Evolutionary conservation across 2,797 vertebrate species (phyloP).

Genomic region (Balearica regulorum): DNA sequence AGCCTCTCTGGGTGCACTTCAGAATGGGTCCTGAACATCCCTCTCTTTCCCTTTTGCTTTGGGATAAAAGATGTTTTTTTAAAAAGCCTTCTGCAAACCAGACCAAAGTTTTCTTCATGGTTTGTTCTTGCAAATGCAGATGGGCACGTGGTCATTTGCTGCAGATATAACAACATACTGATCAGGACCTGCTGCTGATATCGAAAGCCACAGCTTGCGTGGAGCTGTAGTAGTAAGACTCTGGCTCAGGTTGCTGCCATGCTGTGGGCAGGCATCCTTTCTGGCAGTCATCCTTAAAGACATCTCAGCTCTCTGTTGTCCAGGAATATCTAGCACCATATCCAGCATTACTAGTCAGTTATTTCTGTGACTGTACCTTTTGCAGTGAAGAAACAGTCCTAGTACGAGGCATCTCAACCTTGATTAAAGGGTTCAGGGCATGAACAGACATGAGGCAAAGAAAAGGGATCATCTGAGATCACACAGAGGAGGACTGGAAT

Average conservation of each 20-base stretch:
- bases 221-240: not conserved
- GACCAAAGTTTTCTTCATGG: not conserved
- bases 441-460: not conserved
- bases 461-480: not conserved
- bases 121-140: not conserved
- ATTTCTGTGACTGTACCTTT: not conserved
- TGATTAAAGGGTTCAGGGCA: not conserved
- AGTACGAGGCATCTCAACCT: not conserved
- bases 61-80: not conserved
- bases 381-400: not conserved
- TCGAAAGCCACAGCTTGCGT: not conserved
- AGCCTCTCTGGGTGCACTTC: not conserved
- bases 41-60: not conserved
- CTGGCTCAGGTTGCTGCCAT: not conserved
- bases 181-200: not conserved
- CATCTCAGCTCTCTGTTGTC: not conserved
- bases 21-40: not conserved
- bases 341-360: not conserved
- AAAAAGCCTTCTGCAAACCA: not conserved
- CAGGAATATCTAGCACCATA: not conserved
- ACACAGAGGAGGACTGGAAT: not conserved
- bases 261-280: not conserved
- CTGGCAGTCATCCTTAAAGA: not conserved
- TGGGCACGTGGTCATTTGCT: not conserved
- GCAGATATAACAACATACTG: not conserved